Base-by-base conservation (phyloP, 2,888 invertebrate genomes). In the Tenthredo mesomela region DNA sequence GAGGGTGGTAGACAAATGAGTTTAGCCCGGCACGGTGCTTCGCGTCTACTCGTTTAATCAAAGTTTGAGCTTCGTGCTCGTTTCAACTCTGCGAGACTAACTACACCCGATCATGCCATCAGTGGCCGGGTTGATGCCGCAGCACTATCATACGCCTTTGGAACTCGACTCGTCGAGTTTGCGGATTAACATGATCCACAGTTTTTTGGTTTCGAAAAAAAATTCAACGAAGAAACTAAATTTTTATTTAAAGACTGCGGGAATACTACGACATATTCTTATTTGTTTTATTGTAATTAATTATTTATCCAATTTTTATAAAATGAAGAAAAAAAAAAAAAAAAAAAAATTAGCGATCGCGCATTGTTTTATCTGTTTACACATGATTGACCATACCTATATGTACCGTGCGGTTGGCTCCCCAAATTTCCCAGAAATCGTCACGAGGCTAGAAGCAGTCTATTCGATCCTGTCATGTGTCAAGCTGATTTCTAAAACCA, bases 41-140 rank as follows among this genome's bases (percentile, higher is more conserved):
- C 88, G 71, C 89, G 88, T 89, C 88, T 89, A 88, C 90, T 90
- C 90, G 90, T 90, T 90, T 90, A 91, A 91, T 91, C 91, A 91
- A 91, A 91, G 89, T 91, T 91, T 91, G 89, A 90, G 90, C 90
- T 91, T 90, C 91, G 91, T 91, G 91, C 89, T 88, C 88, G 67
- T 58, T 65, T 12, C 7, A 33, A 21, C 65, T 21, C 47, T n/a
- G 29, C 29, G 85, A 88, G 86, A 89, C 91, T 90, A 91, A 91
- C 91, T 91, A 90, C 90, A 87, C 87, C 88, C 88, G 87, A 91
- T 91, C 91, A 91, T 91, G 91, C 91, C 88, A 91, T 82, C 80
- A 6, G 75, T 25, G 12, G n/a, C n/a, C n/a, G n/a, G 6, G 12
- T 47, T 61, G 33, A 33, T 50, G 33, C 37, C 43, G 75, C 43